Evolutionary conservation across 2,797 vertebrate genomes (phyloP).

Genomic region (Cottoperca gobio): DNA sequence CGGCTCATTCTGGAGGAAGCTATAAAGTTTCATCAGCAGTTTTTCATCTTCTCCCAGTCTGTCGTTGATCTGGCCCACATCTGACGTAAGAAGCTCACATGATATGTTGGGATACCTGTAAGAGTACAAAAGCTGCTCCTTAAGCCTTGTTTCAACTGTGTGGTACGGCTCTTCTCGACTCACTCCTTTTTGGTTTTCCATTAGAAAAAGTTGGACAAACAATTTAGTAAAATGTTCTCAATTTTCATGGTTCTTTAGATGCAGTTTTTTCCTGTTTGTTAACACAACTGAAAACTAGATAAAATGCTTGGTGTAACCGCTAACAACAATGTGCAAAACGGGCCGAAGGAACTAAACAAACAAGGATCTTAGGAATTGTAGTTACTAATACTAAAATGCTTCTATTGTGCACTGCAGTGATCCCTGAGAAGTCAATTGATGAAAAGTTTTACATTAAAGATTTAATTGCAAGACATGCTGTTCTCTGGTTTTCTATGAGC

Average conservation of each 20-base stretch:
- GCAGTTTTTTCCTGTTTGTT: neutral
- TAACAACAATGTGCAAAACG: neutral
- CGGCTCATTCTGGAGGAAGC: conserved; percentile 94
- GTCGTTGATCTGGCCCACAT: conserved; percentile 97
- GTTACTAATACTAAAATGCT: neutral
- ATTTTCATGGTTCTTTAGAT: neutral
- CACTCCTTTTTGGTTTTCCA: too few relatives aligned
- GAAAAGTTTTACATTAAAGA: neutral
- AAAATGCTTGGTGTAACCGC: neutral
- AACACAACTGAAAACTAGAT: neutral
- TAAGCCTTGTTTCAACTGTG: neutral
- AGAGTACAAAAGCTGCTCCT: neutral
- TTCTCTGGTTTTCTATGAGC: neutral
- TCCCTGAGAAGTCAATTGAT: neutral
- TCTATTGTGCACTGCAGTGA: neutral
- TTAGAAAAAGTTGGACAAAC: too few relatives aligned
- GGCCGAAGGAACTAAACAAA: neutral
- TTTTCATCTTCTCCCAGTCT: conserved; percentile 95
- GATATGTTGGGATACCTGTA: conserved; percentile 97
- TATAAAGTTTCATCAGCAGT: conserved; percentile 93
- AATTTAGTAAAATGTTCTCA: too few relatives aligned
- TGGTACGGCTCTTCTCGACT: too few relatives aligned
- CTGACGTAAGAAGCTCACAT: conserved; percentile 97
- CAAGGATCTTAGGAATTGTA: neutral
- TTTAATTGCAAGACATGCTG: neutral